These are phyloP conservation scores for Melanophora roralis DNA, from an alignment of 2,888 invertebrate species.

Conservation along the genomic window DNA sequence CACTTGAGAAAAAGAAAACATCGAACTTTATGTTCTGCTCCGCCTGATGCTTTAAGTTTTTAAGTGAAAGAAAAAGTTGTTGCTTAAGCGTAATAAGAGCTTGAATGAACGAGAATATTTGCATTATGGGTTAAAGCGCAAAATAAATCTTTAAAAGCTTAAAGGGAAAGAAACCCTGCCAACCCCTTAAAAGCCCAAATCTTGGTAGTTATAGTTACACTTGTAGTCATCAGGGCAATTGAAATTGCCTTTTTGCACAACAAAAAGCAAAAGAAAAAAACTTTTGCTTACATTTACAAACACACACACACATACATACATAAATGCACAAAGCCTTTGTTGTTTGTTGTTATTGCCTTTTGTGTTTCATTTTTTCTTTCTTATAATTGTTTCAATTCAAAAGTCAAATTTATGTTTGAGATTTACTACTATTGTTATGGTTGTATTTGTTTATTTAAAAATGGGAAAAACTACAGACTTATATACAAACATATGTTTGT, in stretches of 20 bases:
- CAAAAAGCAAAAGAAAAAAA: neutral
- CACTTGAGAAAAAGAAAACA: slow-evolving; percentile 33
- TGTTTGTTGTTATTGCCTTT: neutral
- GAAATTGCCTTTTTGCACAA: neutral
- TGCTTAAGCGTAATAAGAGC: neutral
- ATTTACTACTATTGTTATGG: slow-evolving; percentile 28
- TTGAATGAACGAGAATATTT: slow-evolving; percentile 49
- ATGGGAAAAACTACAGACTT: neutral
- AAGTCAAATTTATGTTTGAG: slow-evolving; percentile 48
- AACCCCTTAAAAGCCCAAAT: neutral
- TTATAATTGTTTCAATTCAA: slow-evolving; percentile 43
- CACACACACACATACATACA: neutral
- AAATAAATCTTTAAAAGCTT: slow-evolving; percentile 15
- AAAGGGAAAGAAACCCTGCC: neutral
- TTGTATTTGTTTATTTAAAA: neutral
- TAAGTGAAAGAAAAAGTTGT: slow-evolving; percentile 47
- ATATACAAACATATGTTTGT: neutral
- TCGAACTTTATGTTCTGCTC: slow-evolving; percentile 38
- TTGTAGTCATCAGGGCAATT: slow-evolving; percentile 3
- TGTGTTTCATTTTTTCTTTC: slow-evolving; percentile 3
- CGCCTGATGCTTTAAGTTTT: slow-evolving; percentile 49
- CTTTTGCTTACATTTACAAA: neutral
- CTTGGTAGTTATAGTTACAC: neutral
- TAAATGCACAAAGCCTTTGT: slow-evolving; percentile 6
- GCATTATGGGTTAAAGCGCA: slow-evolving; percentile 49